Percentiles rank a stretch among this genome's conserved stretches.
Conservation (phyloP, 2,888 invertebrate species). For the Agrochola macilenta region DNA sequence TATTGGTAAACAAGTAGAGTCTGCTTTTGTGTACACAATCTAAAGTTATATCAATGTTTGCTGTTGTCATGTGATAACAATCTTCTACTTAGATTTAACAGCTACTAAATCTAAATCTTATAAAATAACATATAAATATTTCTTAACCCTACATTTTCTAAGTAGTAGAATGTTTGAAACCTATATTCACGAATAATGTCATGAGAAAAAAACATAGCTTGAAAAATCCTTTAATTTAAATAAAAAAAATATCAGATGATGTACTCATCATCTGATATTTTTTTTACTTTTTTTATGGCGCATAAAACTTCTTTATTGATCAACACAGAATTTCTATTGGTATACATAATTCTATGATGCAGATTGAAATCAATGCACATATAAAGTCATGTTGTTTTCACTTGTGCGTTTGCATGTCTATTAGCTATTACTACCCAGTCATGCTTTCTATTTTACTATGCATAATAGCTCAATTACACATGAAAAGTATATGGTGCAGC, state of each 20-base stretch:
- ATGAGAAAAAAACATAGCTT: background rate
- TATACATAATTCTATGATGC: conserved; percentile 36
- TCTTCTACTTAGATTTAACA: conserved; percentile 6
- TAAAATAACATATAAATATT: conserved; percentile 1
- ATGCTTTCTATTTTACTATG: conserved; percentile 59
- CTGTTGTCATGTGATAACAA: conserved; percentile 23
- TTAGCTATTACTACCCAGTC: conserved; percentile 46
- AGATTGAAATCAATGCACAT: conserved; percentile 54
- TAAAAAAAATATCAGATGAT: background rate
- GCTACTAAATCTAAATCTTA: background rate
- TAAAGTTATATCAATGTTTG: conserved; percentile 24
- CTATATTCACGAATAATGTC: background rate
- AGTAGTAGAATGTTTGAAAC: too few species aligned
- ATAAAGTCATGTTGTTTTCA: conserved; percentile 40
- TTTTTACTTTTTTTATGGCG: too few species aligned
- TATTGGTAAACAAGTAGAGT: conserved; percentile 19
- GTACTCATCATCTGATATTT: too few species aligned
- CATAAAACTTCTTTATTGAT: conserved; percentile 25
- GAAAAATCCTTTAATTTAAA: background rate
- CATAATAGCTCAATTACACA: conserved; percentile 21
- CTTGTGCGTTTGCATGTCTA: conserved; percentile 57
- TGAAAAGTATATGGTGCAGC: conserved; percentile 9
- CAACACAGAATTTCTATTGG: conserved; percentile 29
- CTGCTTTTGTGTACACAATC: conserved; percentile 18
- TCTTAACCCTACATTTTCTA: background rate